Conservation (phyloP, 2,113 vertebrate genomes). For the Barnardius zonarius region DNA sequence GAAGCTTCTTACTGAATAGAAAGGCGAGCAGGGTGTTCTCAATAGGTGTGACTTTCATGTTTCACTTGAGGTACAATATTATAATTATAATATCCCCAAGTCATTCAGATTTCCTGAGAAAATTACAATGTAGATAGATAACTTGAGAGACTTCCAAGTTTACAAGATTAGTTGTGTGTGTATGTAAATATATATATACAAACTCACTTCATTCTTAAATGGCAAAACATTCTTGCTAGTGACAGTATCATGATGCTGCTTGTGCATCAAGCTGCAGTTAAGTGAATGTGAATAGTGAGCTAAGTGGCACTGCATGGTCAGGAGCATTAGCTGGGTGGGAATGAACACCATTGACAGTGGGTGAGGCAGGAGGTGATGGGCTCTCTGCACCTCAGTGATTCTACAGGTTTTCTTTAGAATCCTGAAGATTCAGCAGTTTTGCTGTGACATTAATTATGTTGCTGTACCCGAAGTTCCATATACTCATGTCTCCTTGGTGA, state of each 20-base stretch:
- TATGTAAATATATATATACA: neutral
- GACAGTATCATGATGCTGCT: neutral
- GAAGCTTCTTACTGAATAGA: neutral
- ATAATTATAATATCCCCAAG: neutral
- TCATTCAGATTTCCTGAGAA: neutral
- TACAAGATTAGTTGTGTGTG: neutral
- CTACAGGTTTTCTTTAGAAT: neutral
- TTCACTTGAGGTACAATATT: neutral
- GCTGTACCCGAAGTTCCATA: neutral
- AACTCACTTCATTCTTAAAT: neutral
- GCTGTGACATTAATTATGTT: neutral
- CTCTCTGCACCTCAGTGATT: neutral
- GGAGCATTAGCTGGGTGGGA: neutral
- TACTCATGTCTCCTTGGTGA: neutral
- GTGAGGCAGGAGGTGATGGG: rapidly evolving
- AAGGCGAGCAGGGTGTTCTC: neutral
- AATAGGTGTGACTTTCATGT: neutral
- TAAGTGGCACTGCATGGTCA: rapidly evolving
- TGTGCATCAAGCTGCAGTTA: neutral
- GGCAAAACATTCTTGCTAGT: neutral
- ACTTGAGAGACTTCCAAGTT: neutral
- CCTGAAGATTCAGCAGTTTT: neutral
- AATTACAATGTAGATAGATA: neutral
- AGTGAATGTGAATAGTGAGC: neutral
- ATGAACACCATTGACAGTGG: rapidly evolving